These are phyloP conservation scores for Heliothis peltigera DNA, from an alignment of 2,888 invertebrate genomes.

Conservation along the genomic window DNA sequence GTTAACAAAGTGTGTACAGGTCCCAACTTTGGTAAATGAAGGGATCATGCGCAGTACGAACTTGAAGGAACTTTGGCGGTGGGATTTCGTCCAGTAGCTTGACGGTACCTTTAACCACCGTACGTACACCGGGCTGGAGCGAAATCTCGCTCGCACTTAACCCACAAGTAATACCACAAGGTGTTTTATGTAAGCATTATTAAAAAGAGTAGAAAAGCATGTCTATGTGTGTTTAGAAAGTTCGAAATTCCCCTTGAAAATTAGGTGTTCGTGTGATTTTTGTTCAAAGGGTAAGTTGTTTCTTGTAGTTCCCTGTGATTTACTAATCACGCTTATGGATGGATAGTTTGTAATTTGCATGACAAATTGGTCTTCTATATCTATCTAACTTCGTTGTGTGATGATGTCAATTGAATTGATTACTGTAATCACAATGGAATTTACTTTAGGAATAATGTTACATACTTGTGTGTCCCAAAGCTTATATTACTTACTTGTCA, in stretches of 20 bases:
- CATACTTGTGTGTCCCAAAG: neutral
- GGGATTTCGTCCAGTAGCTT: slow-evolving; percentile 72
- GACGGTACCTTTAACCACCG: slow-evolving; percentile 70
- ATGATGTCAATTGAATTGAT: slow-evolving; percentile 14
- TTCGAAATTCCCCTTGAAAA: slow-evolving; percentile 72
- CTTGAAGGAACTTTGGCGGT: slow-evolving; percentile 53
- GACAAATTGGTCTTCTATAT: slow-evolving; percentile 48
- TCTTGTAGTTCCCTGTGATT: slow-evolving; percentile 75
- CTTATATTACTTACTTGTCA: neutral
- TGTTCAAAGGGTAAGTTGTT: slow-evolving; percentile 80
- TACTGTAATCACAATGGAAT: slow-evolving; percentile 12
- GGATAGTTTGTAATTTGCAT: slow-evolving; percentile 66
- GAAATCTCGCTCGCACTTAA: slow-evolving; percentile 70
- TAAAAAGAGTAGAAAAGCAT: slow-evolving; percentile 80
- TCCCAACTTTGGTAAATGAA: slow-evolving; percentile 57
- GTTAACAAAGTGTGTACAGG: slow-evolving; percentile 56
- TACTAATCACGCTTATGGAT: slow-evolving; percentile 54
- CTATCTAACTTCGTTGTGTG: slow-evolving; percentile 25
- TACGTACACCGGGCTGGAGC: slow-evolving; percentile 67
- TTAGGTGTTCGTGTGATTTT: slow-evolving; percentile 80
- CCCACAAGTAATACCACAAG: slow-evolving; percentile 74
- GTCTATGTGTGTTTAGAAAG: slow-evolving; percentile 84
- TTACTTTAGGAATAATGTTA: slow-evolving; percentile 9
- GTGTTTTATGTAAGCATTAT: slow-evolving; percentile 87
- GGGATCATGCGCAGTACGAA: slow-evolving; percentile 68